Percentiles rank a stretch among this genome's conserved stretches.
Conservation (phyloP, 2,888 invertebrate genomes). For the Ennomos fuscantarius region DNA sequence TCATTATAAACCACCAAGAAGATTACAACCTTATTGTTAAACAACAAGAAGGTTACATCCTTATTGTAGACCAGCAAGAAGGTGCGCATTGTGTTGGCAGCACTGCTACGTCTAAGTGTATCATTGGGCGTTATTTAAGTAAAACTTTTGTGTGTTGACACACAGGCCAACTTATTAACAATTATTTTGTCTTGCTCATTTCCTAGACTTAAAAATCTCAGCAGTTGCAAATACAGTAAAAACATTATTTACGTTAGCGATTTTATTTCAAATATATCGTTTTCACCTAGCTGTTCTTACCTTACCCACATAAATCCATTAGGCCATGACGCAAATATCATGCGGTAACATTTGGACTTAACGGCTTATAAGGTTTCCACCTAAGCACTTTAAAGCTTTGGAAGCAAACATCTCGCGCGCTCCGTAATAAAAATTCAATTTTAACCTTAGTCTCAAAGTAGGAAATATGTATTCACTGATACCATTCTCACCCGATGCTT, state of each 20-base stretch:
- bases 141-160: too few relatives aligned
- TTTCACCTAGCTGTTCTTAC: slow-evolving; percentile 4
- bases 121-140: too few relatives aligned
- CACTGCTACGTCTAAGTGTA: too few relatives aligned
- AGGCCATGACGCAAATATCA: slow-evolving; percentile 39
- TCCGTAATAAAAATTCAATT: slow-evolving; percentile 38
- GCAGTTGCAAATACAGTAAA: not conserved
- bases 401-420: slow-evolving; percentile 26
- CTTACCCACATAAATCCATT: slow-evolving; percentile 38
- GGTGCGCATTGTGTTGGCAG: too few relatives aligned
- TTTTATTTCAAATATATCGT: slow-evolving; percentile 19
- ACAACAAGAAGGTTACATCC: too few relatives aligned
- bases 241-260: not conserved
- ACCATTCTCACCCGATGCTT: slow-evolving; percentile 32
- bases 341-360: slow-evolving; percentile 40
- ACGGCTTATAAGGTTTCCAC: slow-evolving; percentile 42
- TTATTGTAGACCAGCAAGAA: too few relatives aligned
- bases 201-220: not conserved
- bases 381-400: slow-evolving; percentile 35
- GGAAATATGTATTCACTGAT: slow-evolving; percentile 17
- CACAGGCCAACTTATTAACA: too few relatives aligned
- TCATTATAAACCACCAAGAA: too few relatives aligned
- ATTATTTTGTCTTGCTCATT: too few relatives aligned
- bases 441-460: slow-evolving; percentile 22
- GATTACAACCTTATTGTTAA: too few relatives aligned